phyloP scores from a whole-genome alignment of 2,113 vertebrate genomes.

The Lophochroa leadbeateri region DNA sequence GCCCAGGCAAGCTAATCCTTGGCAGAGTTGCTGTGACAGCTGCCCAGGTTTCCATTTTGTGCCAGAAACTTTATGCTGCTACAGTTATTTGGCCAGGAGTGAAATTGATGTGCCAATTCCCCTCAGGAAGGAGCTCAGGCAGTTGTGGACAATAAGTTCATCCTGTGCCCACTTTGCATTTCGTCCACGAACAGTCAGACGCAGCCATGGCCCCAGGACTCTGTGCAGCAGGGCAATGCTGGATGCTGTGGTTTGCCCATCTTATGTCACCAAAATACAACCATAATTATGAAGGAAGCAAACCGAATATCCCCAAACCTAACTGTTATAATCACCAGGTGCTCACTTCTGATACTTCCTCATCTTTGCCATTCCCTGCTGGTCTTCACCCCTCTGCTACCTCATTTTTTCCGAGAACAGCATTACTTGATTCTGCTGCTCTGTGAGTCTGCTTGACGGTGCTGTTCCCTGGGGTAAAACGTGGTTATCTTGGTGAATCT shows the following conservation, averaged over 20 bases:
- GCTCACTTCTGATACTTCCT: neutral
- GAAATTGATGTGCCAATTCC: neutral
- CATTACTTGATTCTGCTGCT: neutral
- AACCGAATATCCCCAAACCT: neutral
- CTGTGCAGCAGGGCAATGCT: neutral
- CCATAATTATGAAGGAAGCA: neutral
- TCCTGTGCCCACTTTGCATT: neutral
- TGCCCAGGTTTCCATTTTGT: neutral
- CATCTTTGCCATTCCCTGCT: fast-evolving
- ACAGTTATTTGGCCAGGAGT: neutral
- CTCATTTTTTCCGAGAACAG: neutral
- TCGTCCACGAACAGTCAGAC: fast-evolving
- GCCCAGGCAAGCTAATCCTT: neutral
- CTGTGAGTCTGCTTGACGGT: neutral
- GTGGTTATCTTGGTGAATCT: neutral
- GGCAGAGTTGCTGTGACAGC: neutral
- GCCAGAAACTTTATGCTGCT: neutral
- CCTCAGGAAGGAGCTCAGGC: neutral
- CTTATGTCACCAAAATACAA: neutral
- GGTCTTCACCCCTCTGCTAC: neutral
- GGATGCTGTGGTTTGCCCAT: neutral
- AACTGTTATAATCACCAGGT: neutral
- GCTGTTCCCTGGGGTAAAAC: neutral
- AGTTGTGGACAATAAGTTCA: neutral
- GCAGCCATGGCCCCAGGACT: neutral